These are phyloP conservation scores for Solenodon paradoxus DNA, from an alignment of 2,113 vertebrate genomes.

Conservation along the genomic window DNA sequence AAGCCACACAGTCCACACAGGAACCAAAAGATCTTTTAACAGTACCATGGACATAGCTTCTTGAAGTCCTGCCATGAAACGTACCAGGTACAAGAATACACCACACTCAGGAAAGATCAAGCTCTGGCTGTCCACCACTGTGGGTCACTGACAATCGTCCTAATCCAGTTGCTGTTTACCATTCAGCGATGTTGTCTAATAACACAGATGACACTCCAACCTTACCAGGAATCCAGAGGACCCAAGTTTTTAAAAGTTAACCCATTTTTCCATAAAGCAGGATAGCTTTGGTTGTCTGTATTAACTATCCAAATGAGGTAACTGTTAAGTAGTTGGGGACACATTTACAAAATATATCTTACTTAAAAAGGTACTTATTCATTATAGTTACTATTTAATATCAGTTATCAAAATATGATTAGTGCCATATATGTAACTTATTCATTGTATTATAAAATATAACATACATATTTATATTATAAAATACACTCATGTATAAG, in stretches of 20 bases:
- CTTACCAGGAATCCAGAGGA: neutral
- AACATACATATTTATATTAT: no score
- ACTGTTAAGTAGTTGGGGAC: neutral
- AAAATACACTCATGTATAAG: neutral
- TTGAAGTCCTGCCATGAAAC: neutral
- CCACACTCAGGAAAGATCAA: neutral
- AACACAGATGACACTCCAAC: neutral
- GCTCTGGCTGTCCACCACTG: neutral
- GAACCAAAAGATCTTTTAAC: neutral
- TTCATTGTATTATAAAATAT: no score
- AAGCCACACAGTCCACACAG: neutral
- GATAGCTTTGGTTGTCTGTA: constrained; percentile 4
- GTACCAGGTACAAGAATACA: neutral
- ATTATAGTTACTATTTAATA: neutral
- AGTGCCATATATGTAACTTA: neutral
- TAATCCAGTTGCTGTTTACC: neutral
- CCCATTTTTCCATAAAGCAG: neutral
- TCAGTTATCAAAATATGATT: neutral
- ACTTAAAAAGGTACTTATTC: neutral
- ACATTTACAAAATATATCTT: neutral
- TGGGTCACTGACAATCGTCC: neutral
- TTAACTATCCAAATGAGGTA: neutral
- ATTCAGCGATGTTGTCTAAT: neutral
- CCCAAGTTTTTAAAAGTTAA: neutral
- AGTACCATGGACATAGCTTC: neutral